Conservation (phyloP, 2,113 vertebrate genomes). For the Eidolon helvum region DNA sequence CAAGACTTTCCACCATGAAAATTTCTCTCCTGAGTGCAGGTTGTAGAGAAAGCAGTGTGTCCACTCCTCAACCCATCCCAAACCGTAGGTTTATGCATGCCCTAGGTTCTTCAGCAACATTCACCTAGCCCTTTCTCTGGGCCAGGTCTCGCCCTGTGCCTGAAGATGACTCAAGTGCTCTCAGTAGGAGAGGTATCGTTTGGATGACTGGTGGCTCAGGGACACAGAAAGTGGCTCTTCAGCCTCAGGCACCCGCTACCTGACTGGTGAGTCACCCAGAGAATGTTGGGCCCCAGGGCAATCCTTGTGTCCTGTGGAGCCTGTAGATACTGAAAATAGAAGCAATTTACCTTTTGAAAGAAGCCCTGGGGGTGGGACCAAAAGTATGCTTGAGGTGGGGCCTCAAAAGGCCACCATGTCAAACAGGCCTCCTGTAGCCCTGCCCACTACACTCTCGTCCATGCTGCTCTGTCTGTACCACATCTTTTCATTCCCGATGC, state of each 20-base stretch:
- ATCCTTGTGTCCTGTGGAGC: not conserved
- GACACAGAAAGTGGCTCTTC: not conserved
- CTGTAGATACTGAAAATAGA: not conserved
- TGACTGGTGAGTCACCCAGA: conserved; percentile 6
- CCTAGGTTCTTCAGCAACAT: not conserved
- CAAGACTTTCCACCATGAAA: not conserved
- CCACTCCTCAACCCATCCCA: not conserved
- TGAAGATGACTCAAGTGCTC: not conserved
- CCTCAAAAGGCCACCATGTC: not conserved
- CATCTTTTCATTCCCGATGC: not conserved
- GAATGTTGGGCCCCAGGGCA: not conserved
- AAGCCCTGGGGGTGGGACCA: not conserved
- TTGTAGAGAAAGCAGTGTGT: not conserved
- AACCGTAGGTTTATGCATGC: not conserved
- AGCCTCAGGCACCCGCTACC: not conserved
- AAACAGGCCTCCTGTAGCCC: not conserved
- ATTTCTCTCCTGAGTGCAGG: not conserved
- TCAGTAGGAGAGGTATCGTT: not conserved
- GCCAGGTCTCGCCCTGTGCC: not conserved
- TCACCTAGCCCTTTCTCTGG: not conserved
- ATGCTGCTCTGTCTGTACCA: accelerated
- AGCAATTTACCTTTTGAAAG: not conserved
- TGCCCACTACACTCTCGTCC: accelerated
- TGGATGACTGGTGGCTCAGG: not conserved
- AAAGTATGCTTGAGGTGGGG: not conserved